A percentile compares a stretch with the other conserved stretches of the same genome.
Evolutionary conservation across 2,113 vertebrate species (phyloP).

Genomic region (Sphyrna mokarran): DNA sequence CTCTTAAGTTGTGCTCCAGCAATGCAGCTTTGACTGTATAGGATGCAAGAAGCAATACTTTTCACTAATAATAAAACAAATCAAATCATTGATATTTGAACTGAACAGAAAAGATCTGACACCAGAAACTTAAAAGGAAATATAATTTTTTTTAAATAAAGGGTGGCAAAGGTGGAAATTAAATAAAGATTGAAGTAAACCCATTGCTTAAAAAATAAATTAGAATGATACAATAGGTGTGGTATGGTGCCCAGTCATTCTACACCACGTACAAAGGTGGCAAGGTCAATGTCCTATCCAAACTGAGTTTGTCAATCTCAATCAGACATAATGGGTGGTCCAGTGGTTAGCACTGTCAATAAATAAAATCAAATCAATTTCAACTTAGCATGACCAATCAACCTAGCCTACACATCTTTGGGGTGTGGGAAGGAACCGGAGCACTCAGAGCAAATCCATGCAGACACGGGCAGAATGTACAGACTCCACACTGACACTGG

Average conservation of each 20-base stretch:
- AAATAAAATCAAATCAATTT: too few relatives aligned
- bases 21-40: too few relatives aligned
- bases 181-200: not conserved
- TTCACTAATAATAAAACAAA: too few relatives aligned
- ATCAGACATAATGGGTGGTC: not conserved
- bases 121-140: not conserved
- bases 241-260: not conserved
- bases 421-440: too few relatives aligned
- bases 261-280: not conserved
- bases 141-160: not conserved
- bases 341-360: too few relatives aligned
- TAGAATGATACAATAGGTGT: not conserved
- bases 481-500: too few relatives aligned
- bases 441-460: too few relatives aligned
- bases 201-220: not conserved
- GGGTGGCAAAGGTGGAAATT: not conserved
- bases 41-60: too few relatives aligned
- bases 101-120: not conserved
- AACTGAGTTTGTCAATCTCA: not conserved
- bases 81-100: not conserved
- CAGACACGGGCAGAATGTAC: too few relatives aligned
- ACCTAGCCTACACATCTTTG: too few relatives aligned
- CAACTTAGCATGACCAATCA: not conserved
- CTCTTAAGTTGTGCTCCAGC: too few relatives aligned
- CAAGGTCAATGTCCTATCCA: not conserved